These are phyloP conservation scores for Trichogramma dendrolimi DNA, from an alignment of 2,888 invertebrate genomes.

Conservation along the genomic window DNA sequence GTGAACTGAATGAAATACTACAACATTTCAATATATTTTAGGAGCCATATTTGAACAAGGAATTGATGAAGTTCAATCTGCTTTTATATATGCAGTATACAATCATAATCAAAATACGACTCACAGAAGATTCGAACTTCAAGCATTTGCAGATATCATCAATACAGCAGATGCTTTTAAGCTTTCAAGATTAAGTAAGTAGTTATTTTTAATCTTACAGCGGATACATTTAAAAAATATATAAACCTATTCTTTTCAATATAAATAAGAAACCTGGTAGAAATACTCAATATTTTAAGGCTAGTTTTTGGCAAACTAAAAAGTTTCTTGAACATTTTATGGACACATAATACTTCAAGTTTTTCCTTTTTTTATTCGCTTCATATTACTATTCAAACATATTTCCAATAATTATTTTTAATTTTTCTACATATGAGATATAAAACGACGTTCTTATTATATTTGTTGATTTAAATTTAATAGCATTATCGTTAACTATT, in stretches of 20 bases:
- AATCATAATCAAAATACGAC: constrained; percentile 82
- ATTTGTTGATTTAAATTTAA: no score
- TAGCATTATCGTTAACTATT: no score
- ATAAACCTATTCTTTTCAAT: neutral
- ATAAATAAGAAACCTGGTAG: no score
- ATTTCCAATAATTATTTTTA: no score
- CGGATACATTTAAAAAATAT: neutral
- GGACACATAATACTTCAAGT: no score
- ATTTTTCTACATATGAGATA: no score
- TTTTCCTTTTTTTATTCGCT: no score
- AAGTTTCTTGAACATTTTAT: no score
- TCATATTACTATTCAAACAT: no score
- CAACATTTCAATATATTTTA: constrained; percentile 42
- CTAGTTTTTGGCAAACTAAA: no score
- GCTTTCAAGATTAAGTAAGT: constrained; percentile 85
- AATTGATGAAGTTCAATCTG: constrained; percentile 86
- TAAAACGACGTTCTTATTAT: no score
- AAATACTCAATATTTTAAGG: no score
- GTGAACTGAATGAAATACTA: neutral
- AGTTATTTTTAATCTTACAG: constrained; percentile 8
- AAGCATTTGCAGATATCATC: constrained; percentile 86
- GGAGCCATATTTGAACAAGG: constrained; percentile 91
- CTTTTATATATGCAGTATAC: constrained; percentile 86
- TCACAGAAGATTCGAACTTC: constrained; percentile 75
- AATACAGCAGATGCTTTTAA: constrained; percentile 92